Evolutionary conservation across 2,888 invertebrate species (phyloP).

Genomic region (Xanthostigma xanthostigma): DNA sequence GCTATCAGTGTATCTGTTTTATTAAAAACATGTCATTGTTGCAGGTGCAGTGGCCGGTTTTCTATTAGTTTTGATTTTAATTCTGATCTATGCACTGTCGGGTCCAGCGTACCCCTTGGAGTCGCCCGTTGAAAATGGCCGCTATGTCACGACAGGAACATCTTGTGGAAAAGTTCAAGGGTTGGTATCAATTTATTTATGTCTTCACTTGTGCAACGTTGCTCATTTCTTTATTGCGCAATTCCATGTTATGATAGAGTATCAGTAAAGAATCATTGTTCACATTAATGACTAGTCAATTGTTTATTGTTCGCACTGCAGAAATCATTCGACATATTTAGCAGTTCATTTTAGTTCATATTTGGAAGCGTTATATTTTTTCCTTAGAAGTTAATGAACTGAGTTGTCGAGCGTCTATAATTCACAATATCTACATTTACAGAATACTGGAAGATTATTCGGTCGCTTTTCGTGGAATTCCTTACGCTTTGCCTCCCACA

Average conservation of each 20-base stretch:
- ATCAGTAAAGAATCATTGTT: too few relatives aligned
- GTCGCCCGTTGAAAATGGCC: slow-evolving; percentile 54
- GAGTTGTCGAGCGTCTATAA: neutral
- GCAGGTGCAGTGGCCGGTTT: slow-evolving; percentile 41
- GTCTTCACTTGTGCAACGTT: too few relatives aligned
- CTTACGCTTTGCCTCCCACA: slow-evolving; percentile 62
- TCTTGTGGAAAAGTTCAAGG: slow-evolving; percentile 70
- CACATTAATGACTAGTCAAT: neutral
- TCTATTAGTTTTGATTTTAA: slow-evolving; percentile 43
- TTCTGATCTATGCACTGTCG: slow-evolving; percentile 45
- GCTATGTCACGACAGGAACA: slow-evolving; percentile 55
- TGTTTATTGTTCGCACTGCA: too few relatives aligned
- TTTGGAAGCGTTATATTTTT: slow-evolving; percentile 4
- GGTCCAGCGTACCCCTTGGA: slow-evolving; percentile 35
- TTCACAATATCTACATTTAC: slow-evolving; percentile 17
- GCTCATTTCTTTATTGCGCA: too few relatives aligned
- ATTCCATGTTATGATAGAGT: too few relatives aligned
- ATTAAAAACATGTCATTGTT: slow-evolving; percentile 19
- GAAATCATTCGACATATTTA: neutral
- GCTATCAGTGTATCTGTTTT: too few relatives aligned
- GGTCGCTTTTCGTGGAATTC: slow-evolving; percentile 68
- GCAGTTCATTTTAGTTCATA: neutral
- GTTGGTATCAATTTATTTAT: slow-evolving; percentile 25
- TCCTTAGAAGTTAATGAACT: neutral
- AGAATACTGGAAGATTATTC: slow-evolving; percentile 61